phyloP scores from a whole-genome alignment of 2,888 invertebrate genomes.

The Cynaeus angustus region DNA sequence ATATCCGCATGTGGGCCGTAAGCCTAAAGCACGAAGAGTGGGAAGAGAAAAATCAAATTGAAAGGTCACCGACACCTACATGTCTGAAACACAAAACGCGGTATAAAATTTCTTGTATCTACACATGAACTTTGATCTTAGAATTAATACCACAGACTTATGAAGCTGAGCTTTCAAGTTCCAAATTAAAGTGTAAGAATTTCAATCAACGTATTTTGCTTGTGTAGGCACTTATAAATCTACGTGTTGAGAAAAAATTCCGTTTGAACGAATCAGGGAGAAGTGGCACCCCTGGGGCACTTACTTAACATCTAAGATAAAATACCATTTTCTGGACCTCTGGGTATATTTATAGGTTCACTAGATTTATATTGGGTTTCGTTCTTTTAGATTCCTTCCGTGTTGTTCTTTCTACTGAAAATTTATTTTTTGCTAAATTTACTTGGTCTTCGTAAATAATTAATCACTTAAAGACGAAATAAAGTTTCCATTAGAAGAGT shows the following conservation, averaged over 20 bases:
- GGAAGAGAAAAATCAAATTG: slow-evolving; percentile 30
- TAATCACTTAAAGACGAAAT: neutral
- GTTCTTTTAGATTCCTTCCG: slow-evolving; percentile 3
- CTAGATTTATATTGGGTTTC: slow-evolving; percentile 10
- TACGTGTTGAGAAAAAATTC: slow-evolving; percentile 21
- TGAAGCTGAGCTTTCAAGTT: no score
- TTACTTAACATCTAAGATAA: slow-evolving; percentile 33
- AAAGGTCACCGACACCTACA: slow-evolving; percentile 24
- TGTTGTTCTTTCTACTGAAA: neutral
- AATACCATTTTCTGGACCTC: slow-evolving; percentile 35
- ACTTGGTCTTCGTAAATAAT: neutral
- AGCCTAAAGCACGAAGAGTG: slow-evolving; percentile 17
- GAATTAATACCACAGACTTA: neutral
- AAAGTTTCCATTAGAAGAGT: neutral
- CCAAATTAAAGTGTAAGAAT: neutral
- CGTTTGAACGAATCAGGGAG: slow-evolving; percentile 22
- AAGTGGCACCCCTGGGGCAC: slow-evolving; percentile 23
- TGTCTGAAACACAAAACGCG: no score
- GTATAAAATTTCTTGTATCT: no score
- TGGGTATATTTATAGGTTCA: slow-evolving; percentile 33
- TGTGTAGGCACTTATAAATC: slow-evolving; percentile 20
- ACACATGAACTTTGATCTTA: neutral
- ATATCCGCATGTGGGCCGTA: slow-evolving; percentile 51
- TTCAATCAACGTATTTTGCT: slow-evolving; percentile 18
- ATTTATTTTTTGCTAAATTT: neutral